A percentile compares a stretch with the other conserved stretches of the same genome.
phyloP scores from a whole-genome alignment of 1,140 invertebrate genomes.

The Drosophila dunni region DNA sequence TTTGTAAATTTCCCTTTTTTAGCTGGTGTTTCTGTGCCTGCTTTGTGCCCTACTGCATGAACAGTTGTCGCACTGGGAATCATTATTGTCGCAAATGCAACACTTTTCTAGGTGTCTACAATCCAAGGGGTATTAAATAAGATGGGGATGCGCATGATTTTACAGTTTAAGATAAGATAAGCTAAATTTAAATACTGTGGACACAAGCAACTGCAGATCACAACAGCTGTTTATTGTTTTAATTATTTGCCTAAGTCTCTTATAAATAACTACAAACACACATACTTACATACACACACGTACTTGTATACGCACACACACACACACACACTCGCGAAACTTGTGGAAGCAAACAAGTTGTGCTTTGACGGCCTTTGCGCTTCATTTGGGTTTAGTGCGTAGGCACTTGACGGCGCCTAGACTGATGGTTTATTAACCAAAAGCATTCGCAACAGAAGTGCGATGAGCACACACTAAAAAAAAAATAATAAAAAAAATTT shows the following conservation, averaged over 20 bases:
- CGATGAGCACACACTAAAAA: neutral
- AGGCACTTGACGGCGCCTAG: conserved; percentile 10
- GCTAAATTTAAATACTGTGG: conserved; percentile 4
- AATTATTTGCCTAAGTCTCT: conserved; percentile 26
- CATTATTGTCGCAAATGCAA: conserved; percentile 89
- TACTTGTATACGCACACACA: neutral
- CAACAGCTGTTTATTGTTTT: conserved; percentile 32
- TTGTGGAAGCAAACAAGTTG: conserved; percentile 33
- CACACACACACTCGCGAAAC: neutral
- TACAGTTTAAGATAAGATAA: conserved; percentile 30
- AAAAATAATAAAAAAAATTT: neutral
- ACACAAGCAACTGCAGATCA: conserved; percentile 8
- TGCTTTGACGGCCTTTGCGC: conserved; percentile 21
- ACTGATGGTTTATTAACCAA: conserved; percentile 6
- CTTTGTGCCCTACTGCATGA: conserved; percentile 88
- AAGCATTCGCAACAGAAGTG: conserved; percentile 11
- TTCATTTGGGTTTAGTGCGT: conserved; percentile 25
- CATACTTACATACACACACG: neutral
- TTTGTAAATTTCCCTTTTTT: neutral
- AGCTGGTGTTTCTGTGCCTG: conserved; percentile 87
- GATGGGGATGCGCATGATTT: conserved; percentile 35
- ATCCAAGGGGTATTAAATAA: conserved; percentile 55
- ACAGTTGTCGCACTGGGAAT: conserved; percentile 87
- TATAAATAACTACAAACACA: conserved; percentile 25
- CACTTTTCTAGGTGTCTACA: conserved; percentile 87